phyloP scores from a whole-genome alignment of 2,113 vertebrate genomes.

The Gambusia holbrooki region DNA sequence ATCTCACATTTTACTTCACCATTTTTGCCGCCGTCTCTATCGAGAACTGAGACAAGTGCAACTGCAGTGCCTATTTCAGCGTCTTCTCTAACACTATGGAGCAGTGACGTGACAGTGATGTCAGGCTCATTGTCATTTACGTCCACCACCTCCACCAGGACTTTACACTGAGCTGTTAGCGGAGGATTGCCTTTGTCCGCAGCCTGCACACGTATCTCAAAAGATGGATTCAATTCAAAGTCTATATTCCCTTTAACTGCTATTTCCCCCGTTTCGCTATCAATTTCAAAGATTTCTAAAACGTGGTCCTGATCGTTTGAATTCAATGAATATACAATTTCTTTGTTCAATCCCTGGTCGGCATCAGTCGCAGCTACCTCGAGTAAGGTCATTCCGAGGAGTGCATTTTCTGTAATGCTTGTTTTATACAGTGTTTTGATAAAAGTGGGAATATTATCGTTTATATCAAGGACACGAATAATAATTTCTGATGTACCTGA shows the following conservation, averaged over 20 bases:
- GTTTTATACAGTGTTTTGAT: constrained; percentile 70
- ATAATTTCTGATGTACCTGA: constrained; percentile 73
- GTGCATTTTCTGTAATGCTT: constrained; percentile 73
- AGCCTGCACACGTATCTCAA: constrained; percentile 72
- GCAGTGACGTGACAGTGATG: constrained; percentile 76
- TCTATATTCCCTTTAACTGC: constrained; percentile 73
- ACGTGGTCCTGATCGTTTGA: constrained; percentile 47
- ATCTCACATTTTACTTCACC: constrained; percentile 65
- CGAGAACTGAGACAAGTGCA: constrained; percentile 81
- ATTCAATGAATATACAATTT: constrained; percentile 68
- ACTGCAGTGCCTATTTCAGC: constrained; percentile 79
- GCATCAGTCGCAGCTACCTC: constrained; percentile 75
- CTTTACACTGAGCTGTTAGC: constrained; percentile 73
- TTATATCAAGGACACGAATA: constrained; percentile 80
- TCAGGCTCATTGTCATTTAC: constrained; percentile 86
- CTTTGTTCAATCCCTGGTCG: constrained; percentile 79
- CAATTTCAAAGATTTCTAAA: constrained; percentile 59
- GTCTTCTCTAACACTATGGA: constrained; percentile 75
- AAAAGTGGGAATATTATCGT: constrained; percentile 84
- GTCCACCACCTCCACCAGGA: constrained; percentile 81
- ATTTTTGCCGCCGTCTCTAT: constrained; percentile 81
- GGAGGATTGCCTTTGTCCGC: constrained; percentile 74
- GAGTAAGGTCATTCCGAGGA: constrained; percentile 59
- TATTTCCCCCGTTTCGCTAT: constrained; percentile 63
- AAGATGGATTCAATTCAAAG: constrained; percentile 75